Evolutionary conservation across 2,888 invertebrate genomes (phyloP), one percentile per base, ranked within the genome.

Genomic region (Noctua pronuba): DNA sequence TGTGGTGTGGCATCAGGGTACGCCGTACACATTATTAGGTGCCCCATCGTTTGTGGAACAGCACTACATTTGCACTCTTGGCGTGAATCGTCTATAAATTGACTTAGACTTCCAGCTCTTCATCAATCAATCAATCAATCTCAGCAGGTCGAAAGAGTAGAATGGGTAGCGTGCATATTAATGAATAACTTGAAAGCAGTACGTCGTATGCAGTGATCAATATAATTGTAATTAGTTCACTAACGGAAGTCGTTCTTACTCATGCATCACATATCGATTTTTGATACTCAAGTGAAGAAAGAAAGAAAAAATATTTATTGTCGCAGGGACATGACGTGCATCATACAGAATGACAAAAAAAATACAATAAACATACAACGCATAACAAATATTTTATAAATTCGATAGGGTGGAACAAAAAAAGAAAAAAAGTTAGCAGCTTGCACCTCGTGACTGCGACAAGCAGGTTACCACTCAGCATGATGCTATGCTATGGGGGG

Each of bases 201-300:
- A n/a, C n/a, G 24, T 10, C 52, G 11, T n/a, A 16, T 16, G 28
- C 58, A n/a, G 1, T 73, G 31, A 70, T 67, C 21, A 44, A 68
- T 80, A 52, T 64, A 44, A 38, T 64, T 31, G 1, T 66, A 35
- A 58, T 70, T 41, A n/a, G 16, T 41, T 46, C 24, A 28, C 6
- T n/a, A 41, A 76, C 28, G 28, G 13, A 55, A 55, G 18, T 28
- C 24, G 16, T 52, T n/a, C 28, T 35, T 28, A 38, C 18, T 71
- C 35, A 58, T 65, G 35, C 7, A 28, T 58, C 18, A 73, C 31
- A 58, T 77, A 86, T 78, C 31, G 66, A 78, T 86, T 79, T 66
- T 44, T 68, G 73, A 55, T 60, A n/a, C 64, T 67, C 24, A 52
- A 66, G 46, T n/a, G n/a, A n/a, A n/a, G n/a, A n/a, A n/a, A n/a